Conservation (phyloP, 2,888 invertebrate genomes). For the Girardia tigrina region DNA sequence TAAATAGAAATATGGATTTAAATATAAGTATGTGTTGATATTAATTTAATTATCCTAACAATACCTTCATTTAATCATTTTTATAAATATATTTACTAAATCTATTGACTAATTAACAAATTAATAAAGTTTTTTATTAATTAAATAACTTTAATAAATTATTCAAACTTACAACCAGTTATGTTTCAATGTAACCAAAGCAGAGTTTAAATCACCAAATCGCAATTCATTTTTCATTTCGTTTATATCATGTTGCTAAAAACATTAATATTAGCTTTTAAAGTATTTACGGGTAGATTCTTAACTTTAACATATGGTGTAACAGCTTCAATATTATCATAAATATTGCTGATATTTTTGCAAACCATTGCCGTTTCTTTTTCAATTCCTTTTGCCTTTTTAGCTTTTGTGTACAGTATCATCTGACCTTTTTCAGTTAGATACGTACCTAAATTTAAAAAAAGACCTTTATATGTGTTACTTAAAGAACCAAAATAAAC, state of each 20-base stretch:
- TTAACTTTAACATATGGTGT: not conserved
- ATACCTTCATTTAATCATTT: too few species aligned
- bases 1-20: too few species aligned
- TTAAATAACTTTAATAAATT: too few species aligned
- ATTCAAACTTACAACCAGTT: conserved; percentile 16
- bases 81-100: too few species aligned
- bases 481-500: too few species aligned
- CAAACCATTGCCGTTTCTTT: not conserved
- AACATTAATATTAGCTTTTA: not conserved
- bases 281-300: not conserved
- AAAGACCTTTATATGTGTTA: too few species aligned
- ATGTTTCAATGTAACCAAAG: not conserved
- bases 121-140: too few species aligned
- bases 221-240: not conserved
- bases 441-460: not conserved
- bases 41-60: too few species aligned
- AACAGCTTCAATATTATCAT: conserved; percentile 7
- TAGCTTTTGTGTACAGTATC: not conserved
- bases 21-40: too few species aligned
- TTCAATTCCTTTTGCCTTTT: not conserved
- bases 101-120: too few species aligned
- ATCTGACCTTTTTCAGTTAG: not conserved
- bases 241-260: not conserved
- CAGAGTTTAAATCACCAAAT: not conserved
- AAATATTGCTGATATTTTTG: not conserved